Evolutionary conservation across 2,888 invertebrate genomes (phyloP), one percentile per base, ranked within the genome.

Genomic region (Caenorhabditis doughertyi): DNA sequence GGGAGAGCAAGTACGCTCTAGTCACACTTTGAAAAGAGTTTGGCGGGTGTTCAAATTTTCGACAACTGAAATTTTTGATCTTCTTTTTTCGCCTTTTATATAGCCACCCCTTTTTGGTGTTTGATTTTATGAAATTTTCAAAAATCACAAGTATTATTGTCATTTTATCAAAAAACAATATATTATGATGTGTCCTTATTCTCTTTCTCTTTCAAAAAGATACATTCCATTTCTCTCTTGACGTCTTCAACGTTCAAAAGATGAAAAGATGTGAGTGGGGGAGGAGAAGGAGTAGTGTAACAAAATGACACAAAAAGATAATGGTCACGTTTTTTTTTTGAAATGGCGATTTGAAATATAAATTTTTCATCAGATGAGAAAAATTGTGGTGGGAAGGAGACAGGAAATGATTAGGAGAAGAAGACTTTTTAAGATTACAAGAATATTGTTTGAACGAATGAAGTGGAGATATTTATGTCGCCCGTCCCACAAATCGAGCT

Each of bases 161-260:
- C 13, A 9, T 13, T n/a, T 23, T 39, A 42, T 42, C 3, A 8
- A 58, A 39, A 27, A 58, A 58, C 23, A 39, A 58, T 44, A n/a
- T 18, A 58, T 13, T 16, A 23, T 58, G 60, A 44, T 42, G 60
- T 60, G 42, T 60, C 42, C 58, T 42, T 60, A 42, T 42, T 42
- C 16, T 42, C 11, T 4, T 60, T 60, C 27, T 60, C 27, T 42
- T 5, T n/a, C n/a, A 29, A 35, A 35, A 35, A 35, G 35, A 35
- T 11, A 39, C 16, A 5, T 35, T 23, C 39, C 23, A 7, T 39
- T 21, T 35, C 18, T 32, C 1, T 56, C 13, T 16, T 3, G 44
- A 47, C 47, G 49, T 47, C 47, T 47, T 47, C 64, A 64, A 47
- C 64, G 64, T 64, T 64, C 64, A 49, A 64, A 64, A 64, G 64